These are phyloP conservation scores for Carassius auratus DNA, from an alignment of 2,113 vertebrate species.

Conservation along the genomic window DNA sequence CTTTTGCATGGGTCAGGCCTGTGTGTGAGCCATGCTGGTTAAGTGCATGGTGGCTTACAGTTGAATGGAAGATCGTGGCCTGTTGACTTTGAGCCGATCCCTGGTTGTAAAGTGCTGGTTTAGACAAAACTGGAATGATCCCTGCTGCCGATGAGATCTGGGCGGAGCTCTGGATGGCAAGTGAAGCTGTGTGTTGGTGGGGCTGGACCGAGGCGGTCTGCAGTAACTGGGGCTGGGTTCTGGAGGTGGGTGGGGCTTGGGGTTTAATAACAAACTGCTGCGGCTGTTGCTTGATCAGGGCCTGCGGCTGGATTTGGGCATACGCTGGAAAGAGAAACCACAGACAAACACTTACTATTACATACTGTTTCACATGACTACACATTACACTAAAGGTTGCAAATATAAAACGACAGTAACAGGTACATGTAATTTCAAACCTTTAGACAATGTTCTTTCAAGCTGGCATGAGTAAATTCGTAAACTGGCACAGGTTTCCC, in stretches of 20 bases:
- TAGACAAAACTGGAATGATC: conserved; percentile 74
- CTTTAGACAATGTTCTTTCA: too few relatives aligned
- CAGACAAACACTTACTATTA: too few relatives aligned
- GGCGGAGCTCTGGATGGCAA: conserved; percentile 60
- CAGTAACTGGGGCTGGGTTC: conserved; percentile 70
- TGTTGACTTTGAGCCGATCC: conserved; percentile 69
- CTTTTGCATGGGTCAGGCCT: conserved; percentile 73
- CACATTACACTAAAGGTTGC: too few relatives aligned
- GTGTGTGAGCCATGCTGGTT: conserved; percentile 64
- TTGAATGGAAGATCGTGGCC: conserved; percentile 81
- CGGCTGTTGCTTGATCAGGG: conserved; percentile 79
- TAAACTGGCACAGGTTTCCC: too few relatives aligned
- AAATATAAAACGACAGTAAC: too few relatives aligned
- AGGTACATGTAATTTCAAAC: too few relatives aligned
- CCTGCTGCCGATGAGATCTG: conserved; percentile 48
- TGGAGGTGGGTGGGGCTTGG: conserved; percentile 69
- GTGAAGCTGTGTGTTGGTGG: conserved; percentile 69
- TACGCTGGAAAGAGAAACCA: too few relatives aligned
- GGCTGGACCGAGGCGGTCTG: conserved; percentile 77
- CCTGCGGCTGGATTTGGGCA: conserved; percentile 79
- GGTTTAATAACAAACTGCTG: conserved; percentile 85
- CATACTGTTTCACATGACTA: too few relatives aligned
- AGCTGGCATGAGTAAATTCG: too few relatives aligned
- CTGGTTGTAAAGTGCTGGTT: conserved; percentile 69
- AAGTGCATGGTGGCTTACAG: conserved; percentile 73